Evolutionary conservation across 2,797 vertebrate species (phyloP), one percentile per base, ranked within the genome.

Genomic region (Chaetodon trifasciatus): DNA sequence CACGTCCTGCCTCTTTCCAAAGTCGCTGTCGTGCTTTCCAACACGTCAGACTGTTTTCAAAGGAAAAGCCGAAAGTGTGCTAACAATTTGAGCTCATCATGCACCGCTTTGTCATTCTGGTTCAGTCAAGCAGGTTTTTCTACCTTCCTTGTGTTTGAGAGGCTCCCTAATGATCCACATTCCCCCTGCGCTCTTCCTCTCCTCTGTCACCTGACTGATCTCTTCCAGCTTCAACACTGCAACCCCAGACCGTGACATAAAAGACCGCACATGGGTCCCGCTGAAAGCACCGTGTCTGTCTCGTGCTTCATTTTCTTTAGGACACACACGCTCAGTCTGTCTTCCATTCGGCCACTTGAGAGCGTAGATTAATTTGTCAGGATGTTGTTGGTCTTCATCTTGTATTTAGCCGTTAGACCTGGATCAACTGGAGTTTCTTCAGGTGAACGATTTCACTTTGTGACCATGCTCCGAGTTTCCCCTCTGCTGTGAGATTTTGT

Each of bases 381-480:
- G 50, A 75, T 70, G 23, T 79, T 65, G 16, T n/a, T 13, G 58
- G 57, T 62, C 8, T 76, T 55, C 4, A 52, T 64, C 70, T 69
- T 44, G 12, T 23, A 3, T 12, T 8, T 52, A 8, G 9, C 66
- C 64, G 6, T 63, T 52, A 60, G 71, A 69, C 73, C 93, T 91
- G 92, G 90, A 91, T 93, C 19, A 83, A 89, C 91, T 93, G 94
- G 92, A 95, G 83, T 63, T 10, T 21, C 40, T 86, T 84, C 42
- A 84, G 46, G 5, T 72, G 24, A 65, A 71, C 1, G 0, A 3
- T 65, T 2, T 37, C 62, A 75, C 24, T 70, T 35, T 39, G 8
- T 40, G 71, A 47, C 6, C 21, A 24, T 21, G 68, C 71, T 61
- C 47, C 52, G 28, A 32, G 28, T 64, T 50, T 71, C 39, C 40